These are phyloP conservation scores for Xestobium rufovillosum DNA, from an alignment of 2,888 invertebrate species.

Conservation along the genomic window DNA sequence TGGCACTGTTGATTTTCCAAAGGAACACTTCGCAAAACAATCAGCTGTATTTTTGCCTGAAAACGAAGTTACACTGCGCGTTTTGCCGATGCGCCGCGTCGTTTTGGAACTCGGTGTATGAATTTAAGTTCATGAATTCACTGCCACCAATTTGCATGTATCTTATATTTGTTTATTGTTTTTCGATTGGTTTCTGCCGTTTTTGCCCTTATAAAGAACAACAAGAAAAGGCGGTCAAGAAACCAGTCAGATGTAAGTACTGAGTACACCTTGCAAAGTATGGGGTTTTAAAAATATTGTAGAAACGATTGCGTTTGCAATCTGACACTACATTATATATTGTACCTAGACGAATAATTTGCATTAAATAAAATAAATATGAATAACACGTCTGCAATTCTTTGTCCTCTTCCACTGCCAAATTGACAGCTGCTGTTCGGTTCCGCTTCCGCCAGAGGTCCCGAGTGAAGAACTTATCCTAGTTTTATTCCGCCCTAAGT, in stretches of 20 bases:
- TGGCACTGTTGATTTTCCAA: conserved; percentile 17
- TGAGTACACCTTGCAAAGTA: conserved; percentile 41
- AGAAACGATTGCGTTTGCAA: conserved; percentile 36
- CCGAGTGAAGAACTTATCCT: no score
- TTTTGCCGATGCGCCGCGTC: no score
- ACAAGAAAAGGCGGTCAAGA: conserved; percentile 34
- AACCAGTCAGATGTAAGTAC: conserved; percentile 43
- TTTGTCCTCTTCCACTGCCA: no score
- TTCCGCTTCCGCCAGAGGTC: no score
- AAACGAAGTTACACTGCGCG: no score
- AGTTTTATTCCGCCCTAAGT: no score
- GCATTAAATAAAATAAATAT: conserved; percentile 42
- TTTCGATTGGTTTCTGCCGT: conserved; percentile 20
- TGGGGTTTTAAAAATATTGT: conserved; percentile 36
- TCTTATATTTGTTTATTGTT: conserved; percentile 20
- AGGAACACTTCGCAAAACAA: conserved; percentile 19
- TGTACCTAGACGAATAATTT: conserved; percentile 45
- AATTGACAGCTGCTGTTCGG: no score
- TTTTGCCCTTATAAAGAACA: conserved; percentile 18
- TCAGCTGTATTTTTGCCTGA: conserved; percentile 39
- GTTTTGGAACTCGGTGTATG: no score
- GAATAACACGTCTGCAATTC: no score
- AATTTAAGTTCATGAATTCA: conserved; percentile 23
- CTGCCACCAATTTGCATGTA: conserved; percentile 23
- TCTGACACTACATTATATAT: conserved; percentile 40